Evolutionary conservation across 2,797 vertebrate genomes (phyloP).

Genomic region (Scyliorhinus canicula): DNA sequence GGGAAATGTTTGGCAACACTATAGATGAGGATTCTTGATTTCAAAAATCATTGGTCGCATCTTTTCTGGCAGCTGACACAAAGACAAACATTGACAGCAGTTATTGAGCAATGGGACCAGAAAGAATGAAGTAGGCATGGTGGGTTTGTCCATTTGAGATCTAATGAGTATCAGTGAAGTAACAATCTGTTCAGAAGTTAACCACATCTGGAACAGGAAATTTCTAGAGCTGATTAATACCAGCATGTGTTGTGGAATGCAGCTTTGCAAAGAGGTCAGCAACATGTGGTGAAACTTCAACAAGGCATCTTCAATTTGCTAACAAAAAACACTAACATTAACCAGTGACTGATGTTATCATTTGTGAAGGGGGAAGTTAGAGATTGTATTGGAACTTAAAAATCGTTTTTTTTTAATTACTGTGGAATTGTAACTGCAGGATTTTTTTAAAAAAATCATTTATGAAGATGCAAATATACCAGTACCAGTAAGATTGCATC

Average conservation of each 20-base stretch:
- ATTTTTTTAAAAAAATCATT: background rate
- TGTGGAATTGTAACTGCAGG: background rate
- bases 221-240: background rate
- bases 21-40: background rate
- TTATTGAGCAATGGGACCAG: background rate
- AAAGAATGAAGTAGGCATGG: background rate
- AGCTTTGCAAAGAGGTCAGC: conserved; percentile 15
- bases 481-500: background rate
- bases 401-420: background rate
- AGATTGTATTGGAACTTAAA: background rate
- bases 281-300: background rate
- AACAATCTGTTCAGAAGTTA: conserved; percentile 23
- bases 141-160: background rate
- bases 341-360: background rate
- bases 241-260: background rate
- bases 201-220: background rate
- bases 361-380: background rate
- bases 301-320: conserved; percentile 18
- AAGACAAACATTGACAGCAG: background rate
- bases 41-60: background rate
- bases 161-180: background rate
- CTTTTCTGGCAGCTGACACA: background rate
- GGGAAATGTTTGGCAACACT: background rate
- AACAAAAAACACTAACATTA: background rate
- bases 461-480: background rate